Base-by-base conservation (phyloP, 2,113 vertebrate genomes). In the Pseudorhombus dupliciocellatus region DNA sequence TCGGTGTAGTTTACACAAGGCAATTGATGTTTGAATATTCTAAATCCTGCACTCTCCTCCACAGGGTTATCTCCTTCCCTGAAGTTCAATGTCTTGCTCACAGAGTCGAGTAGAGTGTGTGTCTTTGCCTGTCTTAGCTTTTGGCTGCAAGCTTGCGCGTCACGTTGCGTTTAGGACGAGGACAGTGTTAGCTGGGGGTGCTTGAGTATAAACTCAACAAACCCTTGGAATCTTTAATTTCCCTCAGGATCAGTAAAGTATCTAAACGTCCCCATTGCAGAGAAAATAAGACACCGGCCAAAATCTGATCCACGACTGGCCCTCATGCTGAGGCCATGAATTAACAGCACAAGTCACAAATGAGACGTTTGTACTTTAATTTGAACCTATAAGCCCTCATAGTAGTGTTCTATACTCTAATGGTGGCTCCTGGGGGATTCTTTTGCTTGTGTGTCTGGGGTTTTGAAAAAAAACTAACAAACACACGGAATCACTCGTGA, bases 1-100 rank as follows among this genome's bases (percentile, higher is more conserved):
- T 26, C 18, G 16, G 20, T 25, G 5, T 70, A 12, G 57, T 67
- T 60, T 62, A 57, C 10, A 54, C 40, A 58, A 25, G 40, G 51
- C 31, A 25, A 25, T 28, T 30, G 20, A 5, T 48, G 56, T 50
- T 34, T 54, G 14, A 28, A 21, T 50, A 31, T 48, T 55, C 55
- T 44, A 21, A 14, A 53, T 59, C 2, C 12, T 56, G 30, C 56
- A 18, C 21, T 9, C 18, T 24, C 1, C 16, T 64, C 5, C 34
- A 37, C 12, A 37, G 2, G 16, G 5, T 28, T 16, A 21, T 24
- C 15, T 42, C 24, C 58, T 61, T 58, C 2, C 28, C 20, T 56
- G 20, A 16, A 18, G 28, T 7, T 71, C 28, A 7, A 18, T n/a
- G 51, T 28, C 50, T 18, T 18, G 15, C 40, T 44, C 40, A 44